These are phyloP conservation scores for Premnoplex brunnescens DNA, from an alignment of 2,797 vertebrate genomes.

Conservation along the genomic window DNA sequence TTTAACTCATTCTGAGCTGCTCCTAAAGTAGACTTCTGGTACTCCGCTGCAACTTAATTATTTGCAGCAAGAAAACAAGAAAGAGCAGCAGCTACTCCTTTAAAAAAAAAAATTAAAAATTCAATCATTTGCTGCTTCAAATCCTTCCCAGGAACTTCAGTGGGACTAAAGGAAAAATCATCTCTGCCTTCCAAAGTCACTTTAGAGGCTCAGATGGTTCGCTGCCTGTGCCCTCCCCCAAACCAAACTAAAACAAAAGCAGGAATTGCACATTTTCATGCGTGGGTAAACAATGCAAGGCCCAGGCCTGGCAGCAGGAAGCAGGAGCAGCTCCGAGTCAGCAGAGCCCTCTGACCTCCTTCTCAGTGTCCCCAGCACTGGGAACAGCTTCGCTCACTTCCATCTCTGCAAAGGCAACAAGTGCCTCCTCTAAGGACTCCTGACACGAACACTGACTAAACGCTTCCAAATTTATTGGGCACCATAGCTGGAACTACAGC, in stretches of 20 bases:
- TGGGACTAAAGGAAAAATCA: not conserved
- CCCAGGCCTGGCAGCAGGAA: constrained; percentile 40
- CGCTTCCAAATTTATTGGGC: not conserved
- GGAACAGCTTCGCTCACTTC: not conserved
- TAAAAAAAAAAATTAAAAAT: not conserved
- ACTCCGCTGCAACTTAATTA: not conserved
- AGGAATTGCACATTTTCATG: constrained; percentile 35
- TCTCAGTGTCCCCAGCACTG: not conserved
- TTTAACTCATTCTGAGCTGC: not conserved
- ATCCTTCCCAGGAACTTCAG: not conserved
- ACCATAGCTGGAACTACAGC: rapidly evolving
- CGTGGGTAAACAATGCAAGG: constrained; percentile 26
- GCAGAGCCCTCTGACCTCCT: constrained; percentile 13
- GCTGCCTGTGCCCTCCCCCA: not conserved
- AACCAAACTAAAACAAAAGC: constrained; percentile 30
- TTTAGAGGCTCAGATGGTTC: not conserved
- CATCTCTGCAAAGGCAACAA: not conserved
- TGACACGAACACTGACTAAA: not conserved
- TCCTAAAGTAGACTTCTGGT: not conserved
- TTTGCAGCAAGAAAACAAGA: not conserved
- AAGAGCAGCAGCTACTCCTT: not conserved
- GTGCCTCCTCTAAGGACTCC: not conserved
- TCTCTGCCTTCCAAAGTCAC: not conserved
- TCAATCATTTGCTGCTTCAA: not conserved
- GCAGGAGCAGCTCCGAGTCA: not conserved